These are phyloP conservation scores for Sepioteuthis lessoniana DNA, from an alignment of 2,888 invertebrate genomes.

Conservation along the genomic window DNA sequence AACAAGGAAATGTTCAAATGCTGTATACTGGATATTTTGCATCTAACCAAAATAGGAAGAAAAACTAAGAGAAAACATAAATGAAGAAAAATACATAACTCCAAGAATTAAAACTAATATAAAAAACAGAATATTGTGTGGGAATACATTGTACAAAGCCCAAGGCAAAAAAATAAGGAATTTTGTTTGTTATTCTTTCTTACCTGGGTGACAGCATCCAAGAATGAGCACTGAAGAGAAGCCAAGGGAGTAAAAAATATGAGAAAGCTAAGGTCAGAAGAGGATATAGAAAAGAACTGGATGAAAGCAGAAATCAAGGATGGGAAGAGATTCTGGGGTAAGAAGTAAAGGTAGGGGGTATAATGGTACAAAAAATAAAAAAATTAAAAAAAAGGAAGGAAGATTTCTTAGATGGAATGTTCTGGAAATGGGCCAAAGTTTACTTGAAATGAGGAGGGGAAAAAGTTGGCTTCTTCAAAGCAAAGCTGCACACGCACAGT, in stretches of 20 bases:
- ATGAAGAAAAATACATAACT: neutral
- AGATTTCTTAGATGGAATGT: neutral
- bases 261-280: neutral
- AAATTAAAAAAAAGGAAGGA: no score
- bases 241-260: neutral
- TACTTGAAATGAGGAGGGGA: neutral
- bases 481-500: neutral
- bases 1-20: no score
- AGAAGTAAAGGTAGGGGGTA: neutral
- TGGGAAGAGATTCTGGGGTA: neutral
- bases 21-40: no score
- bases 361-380: neutral
- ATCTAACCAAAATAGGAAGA: no score
- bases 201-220: neutral
- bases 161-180: neutral
- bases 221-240: neutral
- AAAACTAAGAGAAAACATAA: neutral
- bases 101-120: neutral
- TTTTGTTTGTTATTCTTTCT: neutral
- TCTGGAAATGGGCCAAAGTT: constrained; percentile 9
- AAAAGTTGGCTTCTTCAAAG: neutral
- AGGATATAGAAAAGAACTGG: no score
- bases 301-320: neutral
- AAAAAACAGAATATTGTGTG: neutral
- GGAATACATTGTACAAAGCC: neutral